Percentiles rank a stretch among this genome's conserved stretches.
These are phyloP conservation scores for Drosophila formosana DNA, from an alignment of 2,888 invertebrate genomes.

Conservation along the genomic window DNA sequence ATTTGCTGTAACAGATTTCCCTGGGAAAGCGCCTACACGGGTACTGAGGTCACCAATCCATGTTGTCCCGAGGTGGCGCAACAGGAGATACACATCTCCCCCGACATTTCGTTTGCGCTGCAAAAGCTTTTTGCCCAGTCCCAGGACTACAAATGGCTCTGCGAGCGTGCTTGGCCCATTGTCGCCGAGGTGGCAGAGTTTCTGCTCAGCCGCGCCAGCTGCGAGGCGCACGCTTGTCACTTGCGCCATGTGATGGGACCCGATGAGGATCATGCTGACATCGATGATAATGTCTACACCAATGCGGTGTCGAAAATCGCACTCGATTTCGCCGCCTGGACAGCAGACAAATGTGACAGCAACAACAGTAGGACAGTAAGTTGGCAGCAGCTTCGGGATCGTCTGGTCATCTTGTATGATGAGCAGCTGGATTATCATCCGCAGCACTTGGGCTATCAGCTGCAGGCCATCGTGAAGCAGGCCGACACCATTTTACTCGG, in stretches of 20 bases:
- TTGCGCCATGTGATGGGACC: conserved; percentile 87
- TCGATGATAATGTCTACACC: conserved; percentile 87
- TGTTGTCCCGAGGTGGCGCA: conserved; percentile 87
- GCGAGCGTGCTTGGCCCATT: conserved; percentile 86
- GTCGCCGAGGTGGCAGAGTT: conserved; percentile 87
- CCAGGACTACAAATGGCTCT: conserved; percentile 79
- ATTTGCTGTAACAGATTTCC: conserved; percentile 85
- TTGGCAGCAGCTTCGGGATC: conserved; percentile 86
- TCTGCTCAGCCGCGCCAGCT: conserved; percentile 87
- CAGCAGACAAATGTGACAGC: conserved; percentile 57
- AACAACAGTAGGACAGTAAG: conserved; percentile 7
- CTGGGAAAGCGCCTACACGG: conserved; percentile 88
- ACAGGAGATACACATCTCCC: conserved; percentile 87
- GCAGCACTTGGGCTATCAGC: conserved; percentile 86
- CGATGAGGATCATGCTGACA: conserved; percentile 87
- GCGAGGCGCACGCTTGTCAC: conserved; percentile 84
- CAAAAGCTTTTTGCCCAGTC: conserved; percentile 77
- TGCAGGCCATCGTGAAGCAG: conserved; percentile 86
- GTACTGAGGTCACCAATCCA: conserved; percentile 87
- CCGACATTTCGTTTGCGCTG: conserved; percentile 87
- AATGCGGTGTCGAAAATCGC: conserved; percentile 87
- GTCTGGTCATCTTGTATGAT: conserved; percentile 86
- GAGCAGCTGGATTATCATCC: conserved; percentile 87
- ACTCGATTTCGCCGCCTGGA: conserved; percentile 87
- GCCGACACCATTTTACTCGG: conserved; percentile 87